These are phyloP conservation scores for Microctonus hyperodae DNA, from an alignment of 2,888 invertebrate genomes.

Conservation along the genomic window DNA sequence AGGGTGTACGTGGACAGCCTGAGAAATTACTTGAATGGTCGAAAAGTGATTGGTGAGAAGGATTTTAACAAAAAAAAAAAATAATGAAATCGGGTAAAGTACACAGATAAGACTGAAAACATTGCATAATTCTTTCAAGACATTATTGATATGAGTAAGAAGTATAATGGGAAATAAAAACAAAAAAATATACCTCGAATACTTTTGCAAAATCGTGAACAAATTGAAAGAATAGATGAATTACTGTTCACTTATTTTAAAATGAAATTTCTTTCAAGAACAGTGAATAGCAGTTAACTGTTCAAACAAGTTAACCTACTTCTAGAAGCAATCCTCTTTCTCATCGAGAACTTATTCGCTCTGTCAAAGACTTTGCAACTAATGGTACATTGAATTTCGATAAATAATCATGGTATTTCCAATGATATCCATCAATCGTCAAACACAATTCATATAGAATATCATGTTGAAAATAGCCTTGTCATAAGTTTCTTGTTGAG, in stretches of 20 bases:
- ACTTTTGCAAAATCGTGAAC: not conserved
- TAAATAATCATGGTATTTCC: conserved; percentile 18
- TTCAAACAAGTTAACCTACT: conserved; percentile 5
- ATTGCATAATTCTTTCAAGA: too few relatives aligned
- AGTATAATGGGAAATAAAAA: not conserved
- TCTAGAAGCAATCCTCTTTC: conserved; percentile 6
- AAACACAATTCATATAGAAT: not conserved
- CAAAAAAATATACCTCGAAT: not conserved
- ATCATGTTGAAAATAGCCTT: not conserved
- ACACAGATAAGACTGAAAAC: not conserved
- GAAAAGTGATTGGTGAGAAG: conserved; percentile 5
- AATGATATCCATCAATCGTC: not conserved
- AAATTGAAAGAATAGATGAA: not conserved
- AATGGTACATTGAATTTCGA: conserved; percentile 24
- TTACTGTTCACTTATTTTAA: not conserved
- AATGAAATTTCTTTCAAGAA: not conserved
- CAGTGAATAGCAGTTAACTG: not conserved
- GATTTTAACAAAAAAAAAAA: conserved; percentile 14
- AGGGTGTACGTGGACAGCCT: conserved; percentile 13
- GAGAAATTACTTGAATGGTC: not conserved
- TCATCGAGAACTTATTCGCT: conserved; percentile 23
- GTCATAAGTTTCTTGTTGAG: not conserved
- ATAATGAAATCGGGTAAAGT: conserved; percentile 6
- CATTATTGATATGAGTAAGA: not conserved
- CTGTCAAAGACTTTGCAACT: conserved; percentile 24